Percentiles rank a stretch among this genome's conserved stretches.
Evolutionary conservation across 53 echinoderm and acorn worm genomes (phyloP).

Genomic region (Echinometra lucunter): DNA sequence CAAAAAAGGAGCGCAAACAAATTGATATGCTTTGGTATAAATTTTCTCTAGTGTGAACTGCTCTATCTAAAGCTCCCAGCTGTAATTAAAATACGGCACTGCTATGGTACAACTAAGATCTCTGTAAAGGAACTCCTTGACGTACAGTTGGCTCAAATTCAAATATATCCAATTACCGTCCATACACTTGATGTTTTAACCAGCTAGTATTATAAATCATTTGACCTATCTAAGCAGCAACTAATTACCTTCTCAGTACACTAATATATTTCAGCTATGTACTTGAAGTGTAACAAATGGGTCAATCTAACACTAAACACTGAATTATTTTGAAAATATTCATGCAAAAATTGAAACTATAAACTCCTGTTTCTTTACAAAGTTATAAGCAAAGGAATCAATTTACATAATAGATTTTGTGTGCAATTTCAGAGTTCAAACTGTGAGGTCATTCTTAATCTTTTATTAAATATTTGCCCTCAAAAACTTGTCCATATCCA

Average conservation of each 20-base stretch:
- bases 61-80: neutral
- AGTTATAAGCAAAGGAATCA: too few species aligned
- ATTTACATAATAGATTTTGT: too few species aligned
- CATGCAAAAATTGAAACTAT: too few species aligned
- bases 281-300: neutral
- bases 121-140: neutral
- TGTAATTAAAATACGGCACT: conserved; percentile 18
- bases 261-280: neutral
- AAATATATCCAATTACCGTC: neutral
- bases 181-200: neutral
- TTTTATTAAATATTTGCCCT: too few species aligned
- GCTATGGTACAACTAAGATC: neutral
- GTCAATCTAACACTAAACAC: neutral
- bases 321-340: too few species aligned
- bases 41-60: too few species aligned
- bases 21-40: too few species aligned
- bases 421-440: too few species aligned
- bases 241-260: neutral
- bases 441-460: too few species aligned
- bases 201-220: conserved; percentile 14
- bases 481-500: too few species aligned
- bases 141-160: neutral
- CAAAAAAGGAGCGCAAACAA: too few species aligned
- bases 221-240: conserved; percentile 12
- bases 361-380: too few species aligned